phyloP scores from a whole-genome alignment of 2,113 vertebrate genomes.

The Morone saxatilis region DNA sequence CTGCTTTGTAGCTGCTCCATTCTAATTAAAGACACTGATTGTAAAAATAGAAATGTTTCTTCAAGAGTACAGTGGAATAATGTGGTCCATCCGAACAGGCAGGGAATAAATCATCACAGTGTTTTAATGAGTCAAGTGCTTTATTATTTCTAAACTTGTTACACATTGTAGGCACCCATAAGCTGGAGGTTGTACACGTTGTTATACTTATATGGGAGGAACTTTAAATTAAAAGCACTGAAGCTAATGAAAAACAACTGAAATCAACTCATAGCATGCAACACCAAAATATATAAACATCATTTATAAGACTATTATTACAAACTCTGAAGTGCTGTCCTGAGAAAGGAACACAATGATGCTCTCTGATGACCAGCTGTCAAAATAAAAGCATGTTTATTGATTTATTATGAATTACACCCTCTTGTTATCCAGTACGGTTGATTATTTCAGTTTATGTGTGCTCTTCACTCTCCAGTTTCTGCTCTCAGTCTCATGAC shows the following conservation, averaged over 20 bases:
- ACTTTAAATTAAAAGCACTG: conserved; percentile 47
- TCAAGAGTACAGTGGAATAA: not conserved
- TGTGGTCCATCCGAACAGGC: not conserved
- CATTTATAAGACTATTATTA: conserved; percentile 70
- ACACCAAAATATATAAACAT: conserved; percentile 70
- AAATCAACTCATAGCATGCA: conserved; percentile 48
- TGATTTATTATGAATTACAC: conserved; percentile 39
- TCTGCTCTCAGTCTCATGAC: conserved; percentile 60
- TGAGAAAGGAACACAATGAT: conserved; percentile 26
- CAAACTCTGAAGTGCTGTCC: conserved; percentile 48
- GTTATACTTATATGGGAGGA: not conserved
- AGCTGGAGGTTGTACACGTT: not conserved
- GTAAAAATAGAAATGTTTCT: conserved; percentile 52
- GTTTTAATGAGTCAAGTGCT: conserved; percentile 46
- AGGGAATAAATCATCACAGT: not conserved
- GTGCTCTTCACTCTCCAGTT: conserved; percentile 11
- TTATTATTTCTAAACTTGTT: conserved; percentile 68
- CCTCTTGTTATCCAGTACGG: conserved; percentile 6
- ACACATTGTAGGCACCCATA: not conserved
- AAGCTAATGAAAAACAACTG: conserved; percentile 23
- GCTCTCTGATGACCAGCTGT: conserved; percentile 33
- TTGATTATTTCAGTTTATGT: conserved; percentile 3
- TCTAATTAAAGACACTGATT: conserved; percentile 8
- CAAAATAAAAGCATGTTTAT: conserved; percentile 52
- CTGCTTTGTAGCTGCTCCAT: not conserved